Evolutionary conservation across 1,140 invertebrate genomes (phyloP).

Genomic region (Aleiodes sp.): DNA sequence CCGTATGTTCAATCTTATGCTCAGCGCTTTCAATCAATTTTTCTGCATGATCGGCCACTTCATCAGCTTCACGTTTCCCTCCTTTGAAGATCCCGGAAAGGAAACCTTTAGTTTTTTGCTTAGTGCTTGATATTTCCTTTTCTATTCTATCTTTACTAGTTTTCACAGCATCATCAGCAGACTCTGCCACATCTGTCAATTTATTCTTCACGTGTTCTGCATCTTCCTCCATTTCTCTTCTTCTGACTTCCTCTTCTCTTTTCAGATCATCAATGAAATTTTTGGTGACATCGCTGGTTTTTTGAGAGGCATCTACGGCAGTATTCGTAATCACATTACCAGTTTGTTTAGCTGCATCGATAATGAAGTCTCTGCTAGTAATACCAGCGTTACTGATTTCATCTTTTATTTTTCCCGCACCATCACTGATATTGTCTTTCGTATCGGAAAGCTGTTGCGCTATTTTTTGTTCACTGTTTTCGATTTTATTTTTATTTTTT

Average conservation of each 20-base stretch:
- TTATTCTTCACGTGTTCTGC: conserved; percentile 33
- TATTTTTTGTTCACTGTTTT: conserved; percentile 39
- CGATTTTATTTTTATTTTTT: conserved; percentile 36
- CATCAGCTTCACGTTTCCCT: conserved; percentile 40
- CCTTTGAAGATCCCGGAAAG: conserved; percentile 47
- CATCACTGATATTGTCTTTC: not conserved
- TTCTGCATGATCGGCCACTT: not conserved
- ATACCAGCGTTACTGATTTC: not conserved
- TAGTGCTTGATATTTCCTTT: conserved; percentile 37
- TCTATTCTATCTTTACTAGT: conserved; percentile 27
- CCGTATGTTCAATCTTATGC: conserved; percentile 12
- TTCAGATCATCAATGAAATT: conserved; percentile 16
- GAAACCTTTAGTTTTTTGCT: conserved; percentile 48
- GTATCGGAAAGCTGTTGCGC: not conserved
- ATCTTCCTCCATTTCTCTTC: conserved; percentile 37
- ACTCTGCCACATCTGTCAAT: conserved; percentile 14
- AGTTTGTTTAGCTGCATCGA: not conserved
- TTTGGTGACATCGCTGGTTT: not conserved
- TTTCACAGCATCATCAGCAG: conserved; percentile 32
- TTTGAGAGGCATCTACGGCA: too few relatives aligned
- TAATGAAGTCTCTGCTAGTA: not conserved
- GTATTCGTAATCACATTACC: not conserved
- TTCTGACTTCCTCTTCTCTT: not conserved
- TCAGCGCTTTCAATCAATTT: conserved; percentile 24
- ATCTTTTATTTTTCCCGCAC: conserved; percentile 17